phyloP scores from a whole-genome alignment of 2,888 invertebrate genomes.

The Bembecia ichneumoniformis region DNA sequence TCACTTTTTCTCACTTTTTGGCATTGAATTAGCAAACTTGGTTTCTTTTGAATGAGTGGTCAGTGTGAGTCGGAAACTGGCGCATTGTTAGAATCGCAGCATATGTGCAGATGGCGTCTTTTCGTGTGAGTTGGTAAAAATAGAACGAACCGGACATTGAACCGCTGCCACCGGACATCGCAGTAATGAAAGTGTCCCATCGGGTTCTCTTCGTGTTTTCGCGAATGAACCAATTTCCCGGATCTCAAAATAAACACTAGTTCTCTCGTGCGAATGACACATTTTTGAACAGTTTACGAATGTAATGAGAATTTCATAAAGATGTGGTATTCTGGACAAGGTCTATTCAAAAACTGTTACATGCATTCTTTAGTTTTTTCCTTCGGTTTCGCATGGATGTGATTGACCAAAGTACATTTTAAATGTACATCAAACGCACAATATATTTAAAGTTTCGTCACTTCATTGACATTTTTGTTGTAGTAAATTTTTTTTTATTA shows the following conservation, averaged over 20 bases:
- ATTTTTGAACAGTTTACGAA: not conserved
- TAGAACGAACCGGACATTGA: conserved; percentile 65
- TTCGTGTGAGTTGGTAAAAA: conserved; percentile 51
- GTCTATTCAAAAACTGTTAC: too few species aligned
- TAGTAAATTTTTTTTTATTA: too few species aligned
- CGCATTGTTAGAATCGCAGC: conserved; percentile 36
- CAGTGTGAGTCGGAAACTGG: conserved; percentile 22
- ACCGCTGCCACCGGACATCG: conserved; percentile 56
- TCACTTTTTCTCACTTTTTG: not conserved
- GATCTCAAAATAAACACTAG: conserved; percentile 19
- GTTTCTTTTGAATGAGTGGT: conserved; percentile 18
- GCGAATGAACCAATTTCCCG: conserved; percentile 47
- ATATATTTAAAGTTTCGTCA: too few species aligned
- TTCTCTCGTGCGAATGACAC: not conserved
- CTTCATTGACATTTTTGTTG: too few species aligned
- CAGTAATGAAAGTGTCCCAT: conserved; percentile 61
- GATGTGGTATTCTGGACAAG: too few species aligned
- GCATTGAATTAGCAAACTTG: too few species aligned
- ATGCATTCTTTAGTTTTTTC: too few species aligned
- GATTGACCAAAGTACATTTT: too few species aligned
- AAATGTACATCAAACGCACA: too few species aligned
- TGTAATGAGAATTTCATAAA: too few species aligned
- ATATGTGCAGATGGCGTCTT: conserved; percentile 30
- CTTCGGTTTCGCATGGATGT: too few species aligned
- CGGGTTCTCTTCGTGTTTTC: conserved; percentile 37